Evolutionary conservation across 2,888 invertebrate genomes (phyloP).

Genomic region (Dorcus hopei): DNA sequence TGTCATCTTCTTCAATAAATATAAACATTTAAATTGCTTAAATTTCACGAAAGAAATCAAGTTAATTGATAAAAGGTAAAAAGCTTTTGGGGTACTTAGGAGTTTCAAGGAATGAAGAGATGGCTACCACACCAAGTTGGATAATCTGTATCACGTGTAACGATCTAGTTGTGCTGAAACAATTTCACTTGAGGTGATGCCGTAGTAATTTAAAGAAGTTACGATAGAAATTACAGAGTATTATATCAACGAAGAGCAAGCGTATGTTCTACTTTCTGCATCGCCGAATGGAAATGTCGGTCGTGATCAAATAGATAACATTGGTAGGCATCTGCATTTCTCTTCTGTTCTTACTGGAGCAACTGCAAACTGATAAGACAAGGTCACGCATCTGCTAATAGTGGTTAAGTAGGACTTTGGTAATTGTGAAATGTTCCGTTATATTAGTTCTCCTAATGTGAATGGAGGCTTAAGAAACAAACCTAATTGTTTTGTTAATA

Average conservation of each 20-base stretch:
- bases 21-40: too few species aligned
- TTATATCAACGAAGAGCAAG: not conserved
- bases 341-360: constrained; percentile 23
- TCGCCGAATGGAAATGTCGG: constrained; percentile 12
- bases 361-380: constrained; percentile 11
- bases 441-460: constrained; percentile 3
- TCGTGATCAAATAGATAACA: constrained; percentile 19
- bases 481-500: not conserved
- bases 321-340: constrained; percentile 27
- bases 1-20: too few species aligned
- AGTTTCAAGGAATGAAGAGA: too few species aligned
- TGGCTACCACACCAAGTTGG: too few species aligned
- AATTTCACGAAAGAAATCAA: too few species aligned
- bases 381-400: constrained; percentile 29
- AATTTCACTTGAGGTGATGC: too few species aligned
- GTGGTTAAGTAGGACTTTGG: constrained; percentile 25
- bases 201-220: not conserved
- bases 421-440: constrained; percentile 28
- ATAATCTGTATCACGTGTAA: too few species aligned
- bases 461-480: not conserved
- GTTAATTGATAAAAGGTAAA: too few species aligned
- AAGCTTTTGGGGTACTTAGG: too few species aligned
- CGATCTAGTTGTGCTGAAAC: too few species aligned
- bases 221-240: not conserved
- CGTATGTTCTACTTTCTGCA: constrained; percentile 19